phyloP scores from a whole-genome alignment of 1,140 invertebrate genomes.

The Scaptomyza hsui region DNA sequence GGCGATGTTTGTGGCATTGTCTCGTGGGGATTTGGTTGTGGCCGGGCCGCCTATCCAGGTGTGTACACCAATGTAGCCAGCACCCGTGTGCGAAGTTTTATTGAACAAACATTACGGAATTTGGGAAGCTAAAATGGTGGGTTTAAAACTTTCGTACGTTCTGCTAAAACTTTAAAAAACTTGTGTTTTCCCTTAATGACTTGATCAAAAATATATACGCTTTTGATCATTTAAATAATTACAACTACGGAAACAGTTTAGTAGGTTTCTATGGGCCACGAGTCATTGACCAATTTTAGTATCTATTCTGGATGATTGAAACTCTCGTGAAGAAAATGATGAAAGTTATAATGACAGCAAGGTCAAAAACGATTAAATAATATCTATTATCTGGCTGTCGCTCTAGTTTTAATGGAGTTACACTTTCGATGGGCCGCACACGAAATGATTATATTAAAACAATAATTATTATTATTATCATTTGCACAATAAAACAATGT shows the following conservation, averaged over 20 bases:
- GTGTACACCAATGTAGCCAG: conserved; percentile 91
- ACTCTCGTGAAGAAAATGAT: neutral
- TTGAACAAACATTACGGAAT: conserved; percentile 41
- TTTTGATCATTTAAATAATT: conserved; percentile 6
- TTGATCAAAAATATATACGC: conserved; percentile 15
- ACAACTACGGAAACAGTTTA: no score
- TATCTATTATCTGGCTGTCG: conserved; percentile 4
- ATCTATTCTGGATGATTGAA: neutral
- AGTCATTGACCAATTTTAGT: neutral
- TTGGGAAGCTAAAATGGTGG: neutral
- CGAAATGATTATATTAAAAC: conserved; percentile 68
- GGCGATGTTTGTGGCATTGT: conserved; percentile 87
- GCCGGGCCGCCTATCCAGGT: conserved; percentile 88
- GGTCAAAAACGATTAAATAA: conserved; percentile 16
- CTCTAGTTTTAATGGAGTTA: conserved; percentile 26
- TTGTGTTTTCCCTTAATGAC: neutral
- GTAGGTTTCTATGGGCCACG: neutral
- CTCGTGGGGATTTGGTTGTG: conserved; percentile 87
- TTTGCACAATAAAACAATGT: conserved; percentile 70
- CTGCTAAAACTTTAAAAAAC: no score
- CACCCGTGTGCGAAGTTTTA: conserved; percentile 52
- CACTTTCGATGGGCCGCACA: conserved; percentile 36
- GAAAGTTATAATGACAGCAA: conserved; percentile 5
- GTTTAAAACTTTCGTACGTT: neutral
- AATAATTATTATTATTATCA: conserved; percentile 63